phyloP scores from a whole-genome alignment of 2,888 invertebrate species.

The Ophion costatus region DNA sequence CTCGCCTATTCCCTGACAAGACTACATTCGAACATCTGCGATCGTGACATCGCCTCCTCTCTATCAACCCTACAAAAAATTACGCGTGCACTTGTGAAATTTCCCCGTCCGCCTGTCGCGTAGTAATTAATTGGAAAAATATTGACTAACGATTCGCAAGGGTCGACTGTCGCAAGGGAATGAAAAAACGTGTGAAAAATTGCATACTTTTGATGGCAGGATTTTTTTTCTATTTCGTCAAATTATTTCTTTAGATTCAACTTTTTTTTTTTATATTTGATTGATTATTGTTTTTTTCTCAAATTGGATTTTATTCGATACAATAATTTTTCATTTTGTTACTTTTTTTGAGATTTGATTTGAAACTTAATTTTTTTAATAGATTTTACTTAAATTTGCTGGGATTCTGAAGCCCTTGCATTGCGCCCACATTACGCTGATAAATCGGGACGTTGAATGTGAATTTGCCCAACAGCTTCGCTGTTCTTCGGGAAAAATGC shows the following conservation, averaged over 20 bases:
- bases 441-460: not conserved
- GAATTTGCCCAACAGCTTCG: not conserved
- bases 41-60: not conserved
- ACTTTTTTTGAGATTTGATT: too few relatives aligned
- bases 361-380: not conserved
- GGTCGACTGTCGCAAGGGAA: not conserved
- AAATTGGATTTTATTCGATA: not conserved
- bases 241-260: too few relatives aligned
- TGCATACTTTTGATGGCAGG: not conserved
- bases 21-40: conserved; percentile 55
- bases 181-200: not conserved
- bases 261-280: too few relatives aligned
- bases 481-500: not conserved
- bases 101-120: conserved; percentile 12
- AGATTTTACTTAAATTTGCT: not conserved
- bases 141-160: not conserved
- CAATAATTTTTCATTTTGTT: not conserved
- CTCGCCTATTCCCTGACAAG: conserved; percentile 1
- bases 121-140: conserved; percentile 32
- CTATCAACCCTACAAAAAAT: conserved; percentile 6
- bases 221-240: not conserved
- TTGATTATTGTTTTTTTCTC: too few relatives aligned
- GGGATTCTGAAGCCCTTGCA: not conserved
- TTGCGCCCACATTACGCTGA: not conserved
- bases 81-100: not conserved